Base-by-base conservation (phyloP, 2,888 invertebrate genomes). In the Callimorpha dominula region DNA sequence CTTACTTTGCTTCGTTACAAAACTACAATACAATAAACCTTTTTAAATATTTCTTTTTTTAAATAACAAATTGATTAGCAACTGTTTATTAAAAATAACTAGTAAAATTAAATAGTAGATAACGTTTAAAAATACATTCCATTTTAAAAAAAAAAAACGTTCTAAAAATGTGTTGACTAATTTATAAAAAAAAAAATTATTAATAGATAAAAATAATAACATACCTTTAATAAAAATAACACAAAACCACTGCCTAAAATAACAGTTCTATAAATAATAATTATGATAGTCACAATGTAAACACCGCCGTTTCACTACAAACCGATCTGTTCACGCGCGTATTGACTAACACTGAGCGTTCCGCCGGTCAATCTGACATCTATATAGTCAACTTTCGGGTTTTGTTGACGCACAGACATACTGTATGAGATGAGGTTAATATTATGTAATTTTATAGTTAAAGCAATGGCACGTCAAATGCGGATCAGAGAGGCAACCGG, bases 371-470 rank as follows among this genome's bases (percentile, higher is more conserved):
- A 54, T 68, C 70, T 69, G 73, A 79, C 76, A 70, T 74, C 74
- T 82, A 83, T 83, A 82, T 82, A 82, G 73, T 15, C n/a, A 81
- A 77, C 71, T 81, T 82, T 79, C 63, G 71, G 75, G 68, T 74
- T 62, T 74, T 71, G 70, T 70, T 74, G 75, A 81, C 76, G 73
- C 63, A 80, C 50, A 73, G 50, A 72, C 65, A 63, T 42, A 65
- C 65, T 63, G 50, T 65, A 68, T 40, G 64, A 64, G 17, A 68
- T 40, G 64, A 64, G 17, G 60, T 73, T 52, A 67, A 17, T 42
- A 64, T 43, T 43, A 9, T 64, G n/a, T 64, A 42, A 64, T 60
- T 60, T 14, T 60, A 31, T 31, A 1, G 31, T 31, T 31, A 1
- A 31, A 31, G 31, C 31, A 31, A 31, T 31, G 31, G 31, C 31